These are phyloP conservation scores for Dusona sp. DNA, from an alignment of 2,888 invertebrate species.

Conservation along the genomic window DNA sequence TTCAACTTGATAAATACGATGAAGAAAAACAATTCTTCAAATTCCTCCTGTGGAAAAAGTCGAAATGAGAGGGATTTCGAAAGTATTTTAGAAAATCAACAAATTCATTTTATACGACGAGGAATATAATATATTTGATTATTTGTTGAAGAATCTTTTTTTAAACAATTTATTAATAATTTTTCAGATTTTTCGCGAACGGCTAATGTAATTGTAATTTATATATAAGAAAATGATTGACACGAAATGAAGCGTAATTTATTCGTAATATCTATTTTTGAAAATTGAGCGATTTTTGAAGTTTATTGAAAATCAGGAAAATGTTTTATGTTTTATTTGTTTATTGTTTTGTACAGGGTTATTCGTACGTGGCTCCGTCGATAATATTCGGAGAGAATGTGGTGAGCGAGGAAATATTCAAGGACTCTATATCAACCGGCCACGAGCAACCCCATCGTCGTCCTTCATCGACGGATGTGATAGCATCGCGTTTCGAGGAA, in stretches of 20 bases:
- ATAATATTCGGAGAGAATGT: slow-evolving; percentile 93
- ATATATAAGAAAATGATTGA: not conserved
- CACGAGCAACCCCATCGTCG: not conserved
- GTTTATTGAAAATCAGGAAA: not conserved
- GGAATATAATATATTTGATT: too few relatives aligned
- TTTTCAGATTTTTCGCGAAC: too few relatives aligned
- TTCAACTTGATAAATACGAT: too few relatives aligned
- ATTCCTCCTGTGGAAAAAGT: too few relatives aligned
- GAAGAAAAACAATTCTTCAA: too few relatives aligned
- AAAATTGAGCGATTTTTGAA: too few relatives aligned
- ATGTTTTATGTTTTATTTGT: not conserved
- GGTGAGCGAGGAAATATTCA: slow-evolving; percentile 90
- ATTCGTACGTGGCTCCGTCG: slow-evolving; percentile 98
- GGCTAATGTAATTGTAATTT: not conserved
- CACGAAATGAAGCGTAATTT: not conserved
- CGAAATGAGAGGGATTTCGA: too few relatives aligned
- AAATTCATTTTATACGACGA: too few relatives aligned
- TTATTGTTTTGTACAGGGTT: slow-evolving; percentile 87
- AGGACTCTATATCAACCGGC: slow-evolving; percentile 82
- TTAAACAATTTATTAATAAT: too few relatives aligned
- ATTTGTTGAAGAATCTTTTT: too few relatives aligned
- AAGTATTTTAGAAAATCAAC: too few relatives aligned
- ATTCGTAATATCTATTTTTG: too few relatives aligned
- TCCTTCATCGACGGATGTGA: slow-evolving; percentile 73
- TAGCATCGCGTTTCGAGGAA: slow-evolving; percentile 85